A percentile compares a stretch with the other conserved stretches of the same genome.
Evolutionary conservation across 2,888 invertebrate species (phyloP).

Genomic region (Chymomyza amoena): DNA sequence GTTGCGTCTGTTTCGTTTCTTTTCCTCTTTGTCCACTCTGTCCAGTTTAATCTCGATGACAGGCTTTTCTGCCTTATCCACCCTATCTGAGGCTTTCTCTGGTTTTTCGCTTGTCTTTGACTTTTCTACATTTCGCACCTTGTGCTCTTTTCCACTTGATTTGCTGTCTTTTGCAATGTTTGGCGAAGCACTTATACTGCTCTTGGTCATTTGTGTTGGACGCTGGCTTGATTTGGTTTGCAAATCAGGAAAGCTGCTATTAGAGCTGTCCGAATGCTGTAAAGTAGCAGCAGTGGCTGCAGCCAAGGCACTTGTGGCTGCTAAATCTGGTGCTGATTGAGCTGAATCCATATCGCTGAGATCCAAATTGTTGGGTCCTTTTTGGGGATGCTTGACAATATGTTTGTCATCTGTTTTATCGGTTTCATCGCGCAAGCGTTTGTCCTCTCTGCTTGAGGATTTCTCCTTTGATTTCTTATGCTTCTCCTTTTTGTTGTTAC

Average conservation of each 20-base stretch:
- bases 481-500: constrained; percentile 61
- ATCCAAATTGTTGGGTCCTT: constrained; percentile 63
- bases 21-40: constrained; percentile 82
- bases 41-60: constrained; percentile 77
- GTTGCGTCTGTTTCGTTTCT: constrained; percentile 79
- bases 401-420: constrained; percentile 27
- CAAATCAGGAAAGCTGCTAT: constrained; percentile 78
- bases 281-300: constrained; percentile 51
- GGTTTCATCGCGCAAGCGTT: constrained; percentile 52
- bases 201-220: constrained; percentile 35
- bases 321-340: constrained; percentile 67
- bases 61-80: constrained; percentile 82
- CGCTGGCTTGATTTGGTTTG: constrained; percentile 47
- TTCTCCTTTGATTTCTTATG: constrained; percentile 73
- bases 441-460: constrained; percentile 63
- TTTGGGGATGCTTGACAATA: constrained; percentile 37
- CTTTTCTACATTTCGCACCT: constrained; percentile 33
- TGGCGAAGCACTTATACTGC: constrained; percentile 7
- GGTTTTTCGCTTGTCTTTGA: constrained; percentile 39
- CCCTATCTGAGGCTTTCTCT: constrained; percentile 76
- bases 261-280: constrained; percentile 76
- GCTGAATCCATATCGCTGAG: constrained; percentile 74
- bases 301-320: constrained; percentile 54
- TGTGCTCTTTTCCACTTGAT: constrained; percentile 46
- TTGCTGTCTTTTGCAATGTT: constrained; percentile 6